phyloP scores from a whole-genome alignment of 2,797 vertebrate species.

The Eulemur albifrons region DNA sequence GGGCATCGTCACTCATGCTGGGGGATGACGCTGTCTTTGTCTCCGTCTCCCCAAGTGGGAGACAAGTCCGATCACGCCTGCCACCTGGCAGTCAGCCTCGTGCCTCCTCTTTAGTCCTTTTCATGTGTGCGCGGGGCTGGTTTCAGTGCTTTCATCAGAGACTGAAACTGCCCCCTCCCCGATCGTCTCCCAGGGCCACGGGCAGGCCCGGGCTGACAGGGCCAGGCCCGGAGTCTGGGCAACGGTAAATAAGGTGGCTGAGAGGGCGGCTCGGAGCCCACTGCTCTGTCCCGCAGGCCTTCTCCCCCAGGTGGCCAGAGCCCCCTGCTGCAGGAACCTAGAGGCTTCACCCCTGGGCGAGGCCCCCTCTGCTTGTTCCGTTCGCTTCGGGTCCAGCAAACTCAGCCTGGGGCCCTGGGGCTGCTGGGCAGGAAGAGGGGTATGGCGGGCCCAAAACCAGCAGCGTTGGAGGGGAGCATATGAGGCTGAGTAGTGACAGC shows the following conservation, averaged over 20 bases:
- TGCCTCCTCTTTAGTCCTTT: slow-evolving; percentile 21
- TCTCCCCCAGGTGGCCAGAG: slow-evolving; percentile 44
- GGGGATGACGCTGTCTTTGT: not conserved
- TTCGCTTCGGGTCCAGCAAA: not conserved
- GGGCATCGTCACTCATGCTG: not conserved
- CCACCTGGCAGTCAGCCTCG: not conserved
- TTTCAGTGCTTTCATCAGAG: slow-evolving; percentile 69
- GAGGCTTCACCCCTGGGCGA: not conserved
- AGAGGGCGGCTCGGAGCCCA: not conserved
- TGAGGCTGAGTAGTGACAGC: not conserved
- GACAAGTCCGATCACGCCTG: slow-evolving; percentile 70
- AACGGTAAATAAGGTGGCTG: not conserved
- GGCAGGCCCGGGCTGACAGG: slow-evolving; percentile 51
- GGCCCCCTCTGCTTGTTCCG: not conserved
- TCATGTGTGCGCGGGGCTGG: slow-evolving; percentile 27
- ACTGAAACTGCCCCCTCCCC: slow-evolving; percentile 51
- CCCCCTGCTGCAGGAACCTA: not conserved
- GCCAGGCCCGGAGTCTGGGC: not conserved
- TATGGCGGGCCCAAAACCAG: not conserved
- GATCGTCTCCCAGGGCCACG: not conserved
- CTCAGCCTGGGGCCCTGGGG: not conserved
- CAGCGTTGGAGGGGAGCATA: fast-evolving
- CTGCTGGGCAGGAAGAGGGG: not conserved
- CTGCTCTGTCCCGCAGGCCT: slow-evolving; percentile 45
- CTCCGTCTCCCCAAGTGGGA: slow-evolving; percentile 44